phyloP scores from a whole-genome alignment of 1,140 invertebrate species.

The Papilio helenus region DNA sequence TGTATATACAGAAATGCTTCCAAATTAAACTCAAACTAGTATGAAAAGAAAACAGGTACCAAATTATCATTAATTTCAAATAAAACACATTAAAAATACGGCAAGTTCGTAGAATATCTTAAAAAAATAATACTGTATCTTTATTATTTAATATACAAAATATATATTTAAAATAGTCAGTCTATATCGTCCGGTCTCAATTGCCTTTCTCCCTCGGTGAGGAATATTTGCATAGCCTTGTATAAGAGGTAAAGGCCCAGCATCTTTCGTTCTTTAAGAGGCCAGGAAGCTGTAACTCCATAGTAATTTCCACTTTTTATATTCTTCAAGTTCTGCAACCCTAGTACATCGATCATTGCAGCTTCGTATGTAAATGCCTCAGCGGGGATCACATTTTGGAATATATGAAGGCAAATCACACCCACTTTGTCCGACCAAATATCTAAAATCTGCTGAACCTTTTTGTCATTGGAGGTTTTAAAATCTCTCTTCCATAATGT shows the following conservation, averaged over 20 bases:
- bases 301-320: conserved; percentile 93
- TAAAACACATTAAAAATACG: conserved; percentile 36
- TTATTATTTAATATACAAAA: conserved; percentile 31
- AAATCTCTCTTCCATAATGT: conserved; percentile 82
- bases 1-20: conserved; percentile 34
- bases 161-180: conserved; percentile 47
- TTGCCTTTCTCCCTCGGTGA: conserved; percentile 94
- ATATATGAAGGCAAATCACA: conserved; percentile 95
- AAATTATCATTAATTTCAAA: background rate
- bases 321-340: conserved; percentile 91
- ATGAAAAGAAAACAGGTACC: conserved; percentile 19
- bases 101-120: conserved; percentile 18
- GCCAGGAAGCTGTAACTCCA: conserved; percentile 90
- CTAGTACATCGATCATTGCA: conserved; percentile 95
- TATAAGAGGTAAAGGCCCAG: conserved; percentile 93
- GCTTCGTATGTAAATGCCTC: conserved; percentile 97
- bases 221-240: conserved; percentile 92
- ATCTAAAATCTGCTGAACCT: conserved; percentile 91
- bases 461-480: conserved; percentile 82
- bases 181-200: conserved; percentile 87
- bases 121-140: conserved; percentile 16
- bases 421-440: conserved; percentile 94
- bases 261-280: conserved; percentile 85
- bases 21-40: background rate
- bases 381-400: conserved; percentile 94